phyloP scores from a whole-genome alignment of 2,888 invertebrate species.

The Didymodactylos carnosus region DNA sequence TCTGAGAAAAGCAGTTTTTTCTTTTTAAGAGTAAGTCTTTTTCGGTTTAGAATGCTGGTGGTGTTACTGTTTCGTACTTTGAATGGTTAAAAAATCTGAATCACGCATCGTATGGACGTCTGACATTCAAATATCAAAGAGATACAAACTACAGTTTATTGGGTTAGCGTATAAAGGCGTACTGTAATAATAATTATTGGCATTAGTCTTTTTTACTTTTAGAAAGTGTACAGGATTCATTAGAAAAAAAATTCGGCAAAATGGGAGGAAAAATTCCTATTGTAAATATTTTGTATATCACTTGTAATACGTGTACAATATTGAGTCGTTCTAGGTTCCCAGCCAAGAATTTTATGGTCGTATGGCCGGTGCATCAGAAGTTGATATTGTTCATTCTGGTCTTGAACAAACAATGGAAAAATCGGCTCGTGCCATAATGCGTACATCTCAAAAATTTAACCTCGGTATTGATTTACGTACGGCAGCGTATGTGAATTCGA shows the following conservation, averaged over 20 bases:
- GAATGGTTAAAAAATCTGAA: conserved; percentile 95
- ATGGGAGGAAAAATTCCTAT: conserved; percentile 32
- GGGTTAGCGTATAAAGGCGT: conserved; percentile 38
- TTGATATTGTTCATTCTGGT: conserved; percentile 93
- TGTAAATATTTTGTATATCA: background rate
- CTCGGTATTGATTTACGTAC: conserved; percentile 81
- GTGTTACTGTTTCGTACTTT: conserved; percentile 94
- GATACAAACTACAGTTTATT: conserved; percentile 73
- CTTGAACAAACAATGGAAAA: conserved; percentile 92
- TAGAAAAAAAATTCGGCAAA: conserved; percentile 75
- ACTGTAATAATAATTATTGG: background rate
- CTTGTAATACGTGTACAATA: background rate
- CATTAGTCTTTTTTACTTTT: conserved; percentile 17
- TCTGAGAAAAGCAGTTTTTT: too few species aligned
- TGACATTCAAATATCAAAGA: conserved; percentile 73
- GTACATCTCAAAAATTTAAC: conserved; percentile 70
- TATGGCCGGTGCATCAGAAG: conserved; percentile 69
- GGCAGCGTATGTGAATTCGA: conserved; percentile 82
- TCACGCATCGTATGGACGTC: conserved; percentile 83
- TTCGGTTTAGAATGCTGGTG: conserved; percentile 60
- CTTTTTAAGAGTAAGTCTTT: too few species aligned
- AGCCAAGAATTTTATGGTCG: conserved; percentile 67
- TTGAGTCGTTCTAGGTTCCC: conserved; percentile 35
- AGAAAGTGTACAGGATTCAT: conserved; percentile 89
- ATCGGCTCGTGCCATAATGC: conserved; percentile 79